A percentile compares a stretch with the other conserved stretches of the same genome.
These are phyloP conservation scores for Neoarius graeffei DNA, from an alignment of 2,113 vertebrate species.

Conservation along the genomic window DNA sequence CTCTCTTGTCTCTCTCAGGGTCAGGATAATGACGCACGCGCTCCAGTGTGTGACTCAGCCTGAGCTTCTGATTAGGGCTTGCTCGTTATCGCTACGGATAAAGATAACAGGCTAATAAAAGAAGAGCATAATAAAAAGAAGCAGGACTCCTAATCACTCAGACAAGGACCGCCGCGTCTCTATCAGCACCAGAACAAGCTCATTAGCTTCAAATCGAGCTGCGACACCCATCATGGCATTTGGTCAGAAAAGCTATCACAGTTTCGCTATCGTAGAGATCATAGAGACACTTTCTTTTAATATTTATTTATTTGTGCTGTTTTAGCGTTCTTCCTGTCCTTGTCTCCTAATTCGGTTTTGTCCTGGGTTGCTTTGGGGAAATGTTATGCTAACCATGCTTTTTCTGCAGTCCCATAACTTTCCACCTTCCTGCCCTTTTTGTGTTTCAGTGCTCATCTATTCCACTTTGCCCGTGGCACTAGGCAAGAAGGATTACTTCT, in stretches of 20 bases:
- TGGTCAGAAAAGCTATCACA: not conserved
- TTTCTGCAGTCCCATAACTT: not conserved
- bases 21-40: conserved; percentile 34
- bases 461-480: conserved; percentile 6
- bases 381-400: not conserved
- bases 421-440: conserved; percentile 2
- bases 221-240: not conserved
- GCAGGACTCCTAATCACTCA: conserved; percentile 16
- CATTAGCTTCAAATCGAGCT: conserved; percentile 10
- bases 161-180: not conserved
- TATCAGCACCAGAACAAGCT: not conserved
- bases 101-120: not conserved
- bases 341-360: not conserved
- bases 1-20: conserved; percentile 20
- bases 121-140: not conserved
- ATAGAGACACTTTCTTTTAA: not conserved
- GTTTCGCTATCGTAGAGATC: not conserved
- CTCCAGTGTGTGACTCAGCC: conserved; percentile 15
- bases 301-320: not conserved
- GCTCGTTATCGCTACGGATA: conserved; percentile 21
- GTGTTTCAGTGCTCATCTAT: conserved; percentile 3
- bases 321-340: not conserved
- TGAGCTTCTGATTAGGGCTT: conserved; percentile 24
- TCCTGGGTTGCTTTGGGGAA: not conserved
- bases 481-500: conserved; percentile 33